phyloP scores from a whole-genome alignment of 2,113 vertebrate genomes.

The human region DNA sequence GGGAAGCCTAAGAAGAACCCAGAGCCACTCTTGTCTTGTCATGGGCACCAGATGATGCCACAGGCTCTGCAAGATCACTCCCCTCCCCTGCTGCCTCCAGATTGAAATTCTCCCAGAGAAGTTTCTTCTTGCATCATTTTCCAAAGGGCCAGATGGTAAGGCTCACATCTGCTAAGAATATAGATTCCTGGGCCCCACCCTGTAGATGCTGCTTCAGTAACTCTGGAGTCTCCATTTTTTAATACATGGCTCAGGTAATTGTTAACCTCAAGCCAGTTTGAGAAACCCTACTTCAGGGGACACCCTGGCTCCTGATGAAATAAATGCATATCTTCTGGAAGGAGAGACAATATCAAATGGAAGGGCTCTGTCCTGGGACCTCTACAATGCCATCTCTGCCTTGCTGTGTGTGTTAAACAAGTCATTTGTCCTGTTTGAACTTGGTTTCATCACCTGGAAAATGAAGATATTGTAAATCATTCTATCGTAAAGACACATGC shows the following conservation, averaged over 20 bases:
- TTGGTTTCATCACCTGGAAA: not conserved
- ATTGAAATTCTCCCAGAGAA: conserved; percentile 30
- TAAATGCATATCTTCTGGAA: not conserved
- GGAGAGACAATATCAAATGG: not conserved
- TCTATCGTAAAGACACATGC: too few species aligned
- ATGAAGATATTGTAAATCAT: not conserved
- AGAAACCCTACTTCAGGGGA: not conserved
- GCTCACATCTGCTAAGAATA: not conserved
- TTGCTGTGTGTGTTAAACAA: not conserved
- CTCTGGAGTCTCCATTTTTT: not conserved
- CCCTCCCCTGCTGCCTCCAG: not conserved
- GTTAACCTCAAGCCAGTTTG: not conserved
- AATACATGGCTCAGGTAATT: not conserved
- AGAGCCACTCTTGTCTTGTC: not conserved
- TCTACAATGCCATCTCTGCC: not conserved
- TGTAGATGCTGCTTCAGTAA: not conserved
- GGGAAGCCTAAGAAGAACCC: not conserved
- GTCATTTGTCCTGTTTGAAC: not conserved
- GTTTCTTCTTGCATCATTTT: not conserved
- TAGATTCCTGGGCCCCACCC: not conserved
- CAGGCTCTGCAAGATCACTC: not conserved
- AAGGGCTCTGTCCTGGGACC: too few species aligned
- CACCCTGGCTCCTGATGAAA: not conserved
- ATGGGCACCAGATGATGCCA: not conserved
- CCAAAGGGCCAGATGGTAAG: not conserved